A percentile compares a stretch with the other conserved stretches of the same genome.
These are phyloP conservation scores for Drosophila punjabiensis DNA, from an alignment of 1,140 invertebrate genomes.

Conservation along the genomic window DNA sequence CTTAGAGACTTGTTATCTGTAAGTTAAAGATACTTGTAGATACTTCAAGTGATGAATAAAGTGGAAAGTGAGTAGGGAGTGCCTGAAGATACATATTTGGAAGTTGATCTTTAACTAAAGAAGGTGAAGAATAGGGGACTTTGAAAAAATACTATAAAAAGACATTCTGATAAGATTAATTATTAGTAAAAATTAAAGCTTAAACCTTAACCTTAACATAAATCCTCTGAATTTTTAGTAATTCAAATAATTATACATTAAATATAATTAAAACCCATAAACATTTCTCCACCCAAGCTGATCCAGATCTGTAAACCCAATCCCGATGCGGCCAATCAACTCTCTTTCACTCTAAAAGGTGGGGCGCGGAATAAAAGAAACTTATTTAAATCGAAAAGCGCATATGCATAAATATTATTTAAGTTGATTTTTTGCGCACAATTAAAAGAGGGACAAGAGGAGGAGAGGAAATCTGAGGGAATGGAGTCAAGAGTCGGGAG, in stretches of 20 bases:
- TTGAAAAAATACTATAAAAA: not conserved
- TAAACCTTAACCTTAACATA: not conserved
- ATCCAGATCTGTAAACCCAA: slow-evolving; percentile 4
- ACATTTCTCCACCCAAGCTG: not conserved
- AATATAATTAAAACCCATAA: not conserved
- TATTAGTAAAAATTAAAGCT: not conserved
- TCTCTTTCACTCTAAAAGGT: slow-evolving; percentile 10
- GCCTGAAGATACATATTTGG: not conserved
- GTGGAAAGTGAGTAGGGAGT: not conserved
- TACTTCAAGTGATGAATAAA: slow-evolving; percentile 3
- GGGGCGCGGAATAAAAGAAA: slow-evolving; percentile 53
- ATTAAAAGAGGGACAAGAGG: slow-evolving; percentile 66
- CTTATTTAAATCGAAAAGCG: slow-evolving; percentile 79
- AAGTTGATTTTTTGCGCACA: slow-evolving; percentile 76
- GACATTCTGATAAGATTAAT: not conserved
- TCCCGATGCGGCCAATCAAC: slow-evolving; percentile 32
- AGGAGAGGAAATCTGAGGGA: slow-evolving; percentile 1
- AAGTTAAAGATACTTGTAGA: slow-evolving; percentile 3
- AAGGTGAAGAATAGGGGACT: fast-evolving
- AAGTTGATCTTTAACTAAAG: not conserved
- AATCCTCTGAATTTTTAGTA: not conserved
- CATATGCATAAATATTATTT: slow-evolving; percentile 82
- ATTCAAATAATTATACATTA: not conserved
- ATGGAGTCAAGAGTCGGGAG: not conserved
- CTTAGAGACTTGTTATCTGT: not conserved